A percentile compares a stretch with the other conserved stretches of the same genome.
These are phyloP conservation scores for Ruditapes philippinarum DNA, from an alignment of 1,140 invertebrate species.

Conservation along the genomic window DNA sequence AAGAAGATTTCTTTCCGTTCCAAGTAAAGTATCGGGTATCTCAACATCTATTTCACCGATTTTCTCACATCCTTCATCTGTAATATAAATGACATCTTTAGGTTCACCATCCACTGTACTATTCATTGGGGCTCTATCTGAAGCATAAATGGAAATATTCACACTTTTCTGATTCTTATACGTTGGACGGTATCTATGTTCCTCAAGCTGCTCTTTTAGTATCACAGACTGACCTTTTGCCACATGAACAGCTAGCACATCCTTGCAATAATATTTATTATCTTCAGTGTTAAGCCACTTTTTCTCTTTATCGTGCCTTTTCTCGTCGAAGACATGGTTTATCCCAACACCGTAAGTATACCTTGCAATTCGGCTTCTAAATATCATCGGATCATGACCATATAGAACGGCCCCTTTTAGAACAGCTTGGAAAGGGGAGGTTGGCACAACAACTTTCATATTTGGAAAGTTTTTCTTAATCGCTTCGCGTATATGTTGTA, in stretches of 20 bases:
- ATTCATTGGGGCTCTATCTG: background rate
- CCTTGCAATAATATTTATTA: slow-evolving; percentile 13
- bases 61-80: background rate
- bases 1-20: background rate
- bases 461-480: background rate
- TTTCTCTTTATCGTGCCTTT: slow-evolving; percentile 7
- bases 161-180: slow-evolving; percentile 38
- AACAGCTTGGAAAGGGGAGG: slow-evolving; percentile 28
- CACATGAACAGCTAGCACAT: slow-evolving; percentile 23
- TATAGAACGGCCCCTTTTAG: slow-evolving; percentile 37
- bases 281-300: slow-evolving; percentile 5
- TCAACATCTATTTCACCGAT: slow-evolving; percentile 24
- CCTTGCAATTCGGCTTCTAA: slow-evolving; percentile 6
- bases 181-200: background rate
- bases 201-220: background rate
- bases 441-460: slow-evolving; percentile 3
- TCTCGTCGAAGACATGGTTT: background rate
- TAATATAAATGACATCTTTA: background rate
- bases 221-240: slow-evolving; percentile 10
- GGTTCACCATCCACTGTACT: background rate
- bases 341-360: slow-evolving; percentile 2
- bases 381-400: slow-evolving; percentile 27
- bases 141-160: background rate
- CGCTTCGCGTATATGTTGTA: background rate
- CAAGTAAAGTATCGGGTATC: background rate